These are phyloP conservation scores for Ormyrus pomaceus DNA, from an alignment of 2,888 invertebrate genomes.

Conservation along the genomic window DNA sequence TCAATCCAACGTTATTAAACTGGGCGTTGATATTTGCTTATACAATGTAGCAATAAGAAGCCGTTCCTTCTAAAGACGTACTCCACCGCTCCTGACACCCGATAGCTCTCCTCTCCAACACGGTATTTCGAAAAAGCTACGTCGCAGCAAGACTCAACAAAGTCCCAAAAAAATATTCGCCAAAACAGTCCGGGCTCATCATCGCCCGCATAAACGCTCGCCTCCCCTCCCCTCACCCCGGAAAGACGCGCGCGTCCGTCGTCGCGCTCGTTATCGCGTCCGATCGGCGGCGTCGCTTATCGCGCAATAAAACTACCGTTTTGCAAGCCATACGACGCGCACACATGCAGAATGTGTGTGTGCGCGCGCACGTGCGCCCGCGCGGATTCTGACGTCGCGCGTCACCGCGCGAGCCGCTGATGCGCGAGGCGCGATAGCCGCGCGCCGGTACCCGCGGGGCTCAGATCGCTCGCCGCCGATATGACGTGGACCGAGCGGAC, in stretches of 20 bases:
- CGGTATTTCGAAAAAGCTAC: too few relatives aligned
- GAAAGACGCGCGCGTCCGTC: not conserved
- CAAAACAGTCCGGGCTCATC: not conserved
- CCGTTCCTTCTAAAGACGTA: too few relatives aligned
- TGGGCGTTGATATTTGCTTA: too few relatives aligned
- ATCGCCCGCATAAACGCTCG: constrained; percentile 25
- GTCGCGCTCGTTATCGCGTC: not conserved
- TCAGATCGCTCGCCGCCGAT: constrained; percentile 32
- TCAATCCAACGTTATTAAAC: too few relatives aligned
- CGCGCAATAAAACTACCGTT: constrained; percentile 41
- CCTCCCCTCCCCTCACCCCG: not conserved
- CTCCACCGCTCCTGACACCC: too few relatives aligned
- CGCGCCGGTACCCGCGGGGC: constrained; percentile 8
- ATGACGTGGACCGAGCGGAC: not conserved
- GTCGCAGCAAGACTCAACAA: too few relatives aligned
- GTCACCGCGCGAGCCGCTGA: constrained; percentile 22
- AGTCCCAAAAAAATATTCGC: too few relatives aligned
- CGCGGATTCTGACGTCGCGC: constrained; percentile 19
- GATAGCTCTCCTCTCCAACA: too few relatives aligned
- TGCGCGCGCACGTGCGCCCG: not conserved
- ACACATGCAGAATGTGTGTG: not conserved
- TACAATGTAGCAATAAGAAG: too few relatives aligned
- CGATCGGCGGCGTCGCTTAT: constrained; percentile 30
- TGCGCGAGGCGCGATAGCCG: not conserved
- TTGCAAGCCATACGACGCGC: constrained; percentile 23